A percentile compares a stretch with the other conserved stretches of the same genome.
Conservation (phyloP, 2,888 invertebrate genomes). For the Volucella zonaria region DNA sequence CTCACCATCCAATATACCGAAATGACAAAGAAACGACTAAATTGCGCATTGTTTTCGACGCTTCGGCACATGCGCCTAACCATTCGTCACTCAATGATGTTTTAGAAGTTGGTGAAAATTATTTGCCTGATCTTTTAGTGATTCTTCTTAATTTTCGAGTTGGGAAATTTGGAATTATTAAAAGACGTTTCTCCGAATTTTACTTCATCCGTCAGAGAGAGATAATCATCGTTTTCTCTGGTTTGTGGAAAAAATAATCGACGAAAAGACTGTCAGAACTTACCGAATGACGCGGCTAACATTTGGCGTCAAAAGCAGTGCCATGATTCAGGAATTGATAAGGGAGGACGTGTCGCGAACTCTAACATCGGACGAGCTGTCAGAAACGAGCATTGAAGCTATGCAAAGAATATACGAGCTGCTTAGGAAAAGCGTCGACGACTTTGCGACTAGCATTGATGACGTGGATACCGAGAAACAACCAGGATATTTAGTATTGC, state of each 20-base stretch:
- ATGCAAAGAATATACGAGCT: too few species aligned
- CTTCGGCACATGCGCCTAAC: too few species aligned
- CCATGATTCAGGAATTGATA: not conserved
- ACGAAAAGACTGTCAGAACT: not conserved
- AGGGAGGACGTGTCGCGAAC: not conserved
- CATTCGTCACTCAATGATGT: not conserved
- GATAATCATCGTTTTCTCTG: not conserved
- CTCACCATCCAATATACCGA: too few species aligned
- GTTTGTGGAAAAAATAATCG: not conserved
- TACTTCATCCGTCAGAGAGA: constrained; percentile 4
- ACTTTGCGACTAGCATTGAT: not conserved
- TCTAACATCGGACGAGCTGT: not conserved
- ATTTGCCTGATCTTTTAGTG: not conserved
- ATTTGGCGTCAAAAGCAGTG: constrained; percentile 5
- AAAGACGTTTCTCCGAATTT: not conserved
- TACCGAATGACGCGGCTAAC: constrained; percentile 9
- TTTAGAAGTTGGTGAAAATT: not conserved
- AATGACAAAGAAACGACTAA: too few species aligned
- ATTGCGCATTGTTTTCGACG: too few species aligned
- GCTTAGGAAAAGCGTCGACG: too few species aligned
- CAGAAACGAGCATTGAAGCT: not conserved
- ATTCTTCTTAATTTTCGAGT: constrained; percentile 8
- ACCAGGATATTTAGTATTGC: not conserved
- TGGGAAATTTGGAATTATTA: not conserved
- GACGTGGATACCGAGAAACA: not conserved